Conservation (phyloP, 2,113 vertebrate species). For the Enhydra lutris region DNA sequence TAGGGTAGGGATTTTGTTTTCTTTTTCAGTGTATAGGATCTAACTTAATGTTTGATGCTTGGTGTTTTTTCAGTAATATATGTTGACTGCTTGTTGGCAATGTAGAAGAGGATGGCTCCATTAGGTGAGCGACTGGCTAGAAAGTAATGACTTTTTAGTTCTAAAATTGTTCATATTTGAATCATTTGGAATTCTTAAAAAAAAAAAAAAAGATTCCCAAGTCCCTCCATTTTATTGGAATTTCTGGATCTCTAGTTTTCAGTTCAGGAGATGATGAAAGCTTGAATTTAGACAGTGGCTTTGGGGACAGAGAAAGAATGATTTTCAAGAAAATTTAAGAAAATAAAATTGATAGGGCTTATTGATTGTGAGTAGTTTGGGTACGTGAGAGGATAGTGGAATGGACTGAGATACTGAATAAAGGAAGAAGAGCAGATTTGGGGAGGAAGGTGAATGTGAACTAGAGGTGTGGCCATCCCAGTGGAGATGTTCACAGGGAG, state of each 20-base stretch:
- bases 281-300: background rate
- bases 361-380: background rate
- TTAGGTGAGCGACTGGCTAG: background rate
- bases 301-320: background rate
- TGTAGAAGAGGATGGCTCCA: background rate
- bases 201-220: background rate
- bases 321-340: constrained; percentile 11
- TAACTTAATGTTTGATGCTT: background rate
- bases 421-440: background rate
- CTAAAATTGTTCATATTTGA: background rate
- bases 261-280: background rate
- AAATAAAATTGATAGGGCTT: background rate
- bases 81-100: background rate
- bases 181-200: background rate
- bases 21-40: background rate
- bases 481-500: background rate
- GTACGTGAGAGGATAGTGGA: background rate
- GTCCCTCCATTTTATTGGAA: background rate
- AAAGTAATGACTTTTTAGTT: background rate
- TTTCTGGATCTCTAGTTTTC: background rate
- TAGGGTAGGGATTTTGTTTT: constrained; percentile 6
- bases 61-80: background rate
- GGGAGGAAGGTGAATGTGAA: background rate
- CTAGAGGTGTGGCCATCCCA: background rate
- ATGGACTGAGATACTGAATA: background rate